These are phyloP conservation scores for Lasioglossum marginatum DNA, from an alignment of 2,888 invertebrate genomes.

Conservation along the genomic window DNA sequence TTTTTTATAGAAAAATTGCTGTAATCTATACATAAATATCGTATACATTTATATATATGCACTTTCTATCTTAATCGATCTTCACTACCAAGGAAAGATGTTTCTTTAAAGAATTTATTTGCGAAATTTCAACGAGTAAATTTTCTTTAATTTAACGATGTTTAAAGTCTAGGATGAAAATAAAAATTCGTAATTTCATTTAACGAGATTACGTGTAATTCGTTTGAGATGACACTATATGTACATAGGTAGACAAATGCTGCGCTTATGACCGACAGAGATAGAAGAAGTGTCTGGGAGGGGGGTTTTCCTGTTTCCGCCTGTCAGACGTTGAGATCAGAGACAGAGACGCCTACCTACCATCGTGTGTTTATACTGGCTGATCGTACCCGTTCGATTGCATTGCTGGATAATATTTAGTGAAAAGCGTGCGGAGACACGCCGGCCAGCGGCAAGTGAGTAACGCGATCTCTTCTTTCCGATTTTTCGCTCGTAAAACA, in stretches of 20 bases:
- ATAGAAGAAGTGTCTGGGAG: conserved; percentile 53
- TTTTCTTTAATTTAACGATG: neutral
- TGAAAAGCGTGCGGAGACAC: conserved; percentile 50
- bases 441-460: conserved; percentile 58
- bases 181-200: neutral
- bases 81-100: neutral
- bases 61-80: conserved; percentile 4
- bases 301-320: conserved; percentile 81
- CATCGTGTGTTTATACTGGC: conserved; percentile 58
- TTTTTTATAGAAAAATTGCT: neutral
- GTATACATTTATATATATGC: neutral
- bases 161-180: neutral
- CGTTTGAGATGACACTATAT: neutral
- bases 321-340: conserved; percentile 75
- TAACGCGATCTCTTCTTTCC: conserved; percentile 26
- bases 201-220: neutral
- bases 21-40: neutral
- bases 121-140: neutral
- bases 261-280: conserved; percentile 38
- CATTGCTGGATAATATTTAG: conserved; percentile 45
- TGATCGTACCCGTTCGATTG: conserved; percentile 32
- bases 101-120: neutral
- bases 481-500: conserved; percentile 2
- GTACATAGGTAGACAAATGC: conserved; percentile 6
- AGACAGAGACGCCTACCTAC: conserved; percentile 69